Base-by-base conservation (phyloP, 2,113 vertebrate genomes). In the Bubo bubo region DNA sequence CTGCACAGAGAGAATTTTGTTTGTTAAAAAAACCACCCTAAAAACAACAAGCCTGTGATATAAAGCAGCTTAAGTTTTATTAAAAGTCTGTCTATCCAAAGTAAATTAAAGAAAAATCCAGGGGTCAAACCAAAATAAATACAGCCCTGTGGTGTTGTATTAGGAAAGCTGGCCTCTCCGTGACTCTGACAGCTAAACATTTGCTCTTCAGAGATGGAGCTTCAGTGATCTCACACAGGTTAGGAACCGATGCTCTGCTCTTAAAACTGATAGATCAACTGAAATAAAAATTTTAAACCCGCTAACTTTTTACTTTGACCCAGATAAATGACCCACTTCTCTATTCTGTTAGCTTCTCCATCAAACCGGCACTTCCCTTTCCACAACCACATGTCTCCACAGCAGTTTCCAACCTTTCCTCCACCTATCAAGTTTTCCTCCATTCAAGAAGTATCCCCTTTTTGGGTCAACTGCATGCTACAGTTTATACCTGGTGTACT, bases 91-190 rank as follows among this genome's bases (percentile, higher is more conserved):
- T 53, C 93, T 75, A 71, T 95, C 93, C 92, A 97, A 96, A 93
- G 82, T 95, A 96, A 96, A 93, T 96, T 77, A 86, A 88, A 93
- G 83, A 92, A 94, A 90, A 94, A 92, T 93, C 90, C 97, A 91
- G 35, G 35, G 92, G 76, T 92, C 88, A 89, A 94, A 92, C 68
- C 83, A 96, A 96, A 95, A 80, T 91, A 95, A 97, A 94, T 63
- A 93, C 23, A 94, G 79, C 47, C 77, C 79, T 86, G 68, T 37
- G 63, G 88, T 45, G 64, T 35, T 83, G 37, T 58, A 37, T 37
- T 47, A 74, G 76, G 76, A 86, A 88, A 80, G 79, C 59, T 87
- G 84, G 68, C 96, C 94, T 80, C 90, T 75, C 77, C 0, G 0
- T 70, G 88, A 93, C 90, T 92, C 91, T 3, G 2, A 47, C 8